Evolutionary conservation across 2,888 invertebrate species (phyloP), one percentile per base, ranked within the genome.

Genomic region (Thereva nobilitata): DNA sequence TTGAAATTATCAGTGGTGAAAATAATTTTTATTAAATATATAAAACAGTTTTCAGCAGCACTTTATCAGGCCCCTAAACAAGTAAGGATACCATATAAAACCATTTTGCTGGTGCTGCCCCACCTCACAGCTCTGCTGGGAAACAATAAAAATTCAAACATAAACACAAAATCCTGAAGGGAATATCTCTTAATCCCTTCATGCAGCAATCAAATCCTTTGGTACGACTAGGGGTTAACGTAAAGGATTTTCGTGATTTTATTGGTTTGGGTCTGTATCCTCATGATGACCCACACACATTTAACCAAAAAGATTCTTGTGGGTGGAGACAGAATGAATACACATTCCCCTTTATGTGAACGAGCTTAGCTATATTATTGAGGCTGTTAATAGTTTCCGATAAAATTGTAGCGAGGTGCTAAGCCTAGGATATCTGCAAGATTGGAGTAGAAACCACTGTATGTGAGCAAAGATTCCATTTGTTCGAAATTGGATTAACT

Each of bases 211-310:
- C 59, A 59, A 59, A 59, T 49, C 49, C 59, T 12, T 38, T 37
- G 45, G 49, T 38, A 59, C 47, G 59, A 44, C 34, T 47, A 59
- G 9, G 47, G 59, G 38, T 47, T 10, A 44, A 9, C 59, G 47
- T 47, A 59, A 59, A 59, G 59, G 59, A 59, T 59, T 59, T 59
- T 59, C 59, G 59, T 59, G 59, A 59, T 59, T 59, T 59, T 59
- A 59, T 59, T 59, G 49, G 47, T 47, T 37, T 59, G 38, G 47
- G 38, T 45, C 23, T 47, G 4, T 12, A 35, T 47, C 59, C 59
- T 47, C 47, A 47, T 37, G 47, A 47, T 6, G 7, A 59, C 45
- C 42, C 23, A 2, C 23, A 23, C 23, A 23, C 23, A 23, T 23
- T 23, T 23, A 23, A 23, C 23, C 23, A 23, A 23, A 23, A 23